These are phyloP conservation scores for Myotis brandtii DNA, from an alignment of 2,113 vertebrate species.

Conservation along the genomic window DNA sequence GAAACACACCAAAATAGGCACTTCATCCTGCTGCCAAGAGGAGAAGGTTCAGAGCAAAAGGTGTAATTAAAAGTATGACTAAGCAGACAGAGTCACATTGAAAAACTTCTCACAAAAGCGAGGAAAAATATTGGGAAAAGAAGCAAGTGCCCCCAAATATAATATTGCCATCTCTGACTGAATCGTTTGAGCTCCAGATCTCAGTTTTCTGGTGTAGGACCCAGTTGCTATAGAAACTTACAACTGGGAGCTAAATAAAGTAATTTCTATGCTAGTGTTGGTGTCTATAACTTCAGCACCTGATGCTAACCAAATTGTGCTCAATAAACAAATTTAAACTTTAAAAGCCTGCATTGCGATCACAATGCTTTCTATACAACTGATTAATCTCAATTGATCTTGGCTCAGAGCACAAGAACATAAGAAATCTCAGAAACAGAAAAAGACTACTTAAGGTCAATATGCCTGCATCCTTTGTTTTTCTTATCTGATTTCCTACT, in stretches of 20 bases:
- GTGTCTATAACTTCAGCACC: slow-evolving; percentile 87
- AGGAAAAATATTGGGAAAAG: slow-evolving; percentile 60
- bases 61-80: slow-evolving; percentile 78
- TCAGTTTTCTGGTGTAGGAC: slow-evolving; percentile 84
- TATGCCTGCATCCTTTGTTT: slow-evolving; percentile 74
- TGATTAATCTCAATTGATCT: slow-evolving; percentile 89
- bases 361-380: slow-evolving; percentile 84
- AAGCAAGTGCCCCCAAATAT: slow-evolving; percentile 74
- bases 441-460: slow-evolving; percentile 80
- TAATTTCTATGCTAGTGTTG: slow-evolving; percentile 90
- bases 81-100: slow-evolving; percentile 70
- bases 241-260: slow-evolving; percentile 90
- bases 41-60: slow-evolving; percentile 63
- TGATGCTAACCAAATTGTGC: slow-evolving; percentile 89
- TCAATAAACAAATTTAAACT: slow-evolving; percentile 89
- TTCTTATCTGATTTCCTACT: slow-evolving; percentile 80
- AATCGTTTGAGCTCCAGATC: slow-evolving; percentile 79
- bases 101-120: slow-evolving; percentile 56
- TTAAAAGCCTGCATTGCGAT: slow-evolving; percentile 85
- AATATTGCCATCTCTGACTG: slow-evolving; percentile 77
- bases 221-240: slow-evolving; percentile 91
- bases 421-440: slow-evolving; percentile 83
- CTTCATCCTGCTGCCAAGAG: slow-evolving; percentile 48
- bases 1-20: slow-evolving; percentile 62
- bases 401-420: slow-evolving; percentile 82